Percentiles rank a stretch among this genome's conserved stretches.
Evolutionary conservation across 92 coral and sea anemone species (phyloP).

Genomic region (Montipora capitata): DNA sequence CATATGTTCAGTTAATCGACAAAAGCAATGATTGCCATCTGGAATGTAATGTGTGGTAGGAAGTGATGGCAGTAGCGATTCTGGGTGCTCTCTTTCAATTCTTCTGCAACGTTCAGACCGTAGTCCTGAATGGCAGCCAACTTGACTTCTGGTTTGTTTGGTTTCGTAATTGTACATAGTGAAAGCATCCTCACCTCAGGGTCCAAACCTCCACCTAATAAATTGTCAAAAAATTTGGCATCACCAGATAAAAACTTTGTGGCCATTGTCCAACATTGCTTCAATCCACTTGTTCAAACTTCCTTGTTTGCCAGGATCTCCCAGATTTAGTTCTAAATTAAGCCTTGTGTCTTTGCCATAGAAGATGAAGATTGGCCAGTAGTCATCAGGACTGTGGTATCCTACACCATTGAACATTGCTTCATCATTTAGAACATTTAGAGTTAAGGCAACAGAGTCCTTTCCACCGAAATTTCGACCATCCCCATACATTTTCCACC

Average conservation of each 20-base stretch:
- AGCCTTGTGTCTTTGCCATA: slow-evolving; percentile 58
- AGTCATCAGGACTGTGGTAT: slow-evolving; percentile 72
- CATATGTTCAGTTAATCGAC: no score
- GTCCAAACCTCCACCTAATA: slow-evolving; percentile 56
- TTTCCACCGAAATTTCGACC: slow-evolving; percentile 67
- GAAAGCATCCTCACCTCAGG: slow-evolving; percentile 47
- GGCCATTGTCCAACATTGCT: slow-evolving; percentile 28
- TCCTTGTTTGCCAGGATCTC: slow-evolving; percentile 33
- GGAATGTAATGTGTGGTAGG: slow-evolving; percentile 34
- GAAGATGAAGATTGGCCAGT: slow-evolving; percentile 65
- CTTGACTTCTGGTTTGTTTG: slow-evolving; percentile 31
- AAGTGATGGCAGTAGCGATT: slow-evolving; percentile 41
- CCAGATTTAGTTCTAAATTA: slow-evolving; percentile 58
- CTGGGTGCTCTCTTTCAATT: slow-evolving; percentile 61
- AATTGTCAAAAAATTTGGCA: slow-evolving; percentile 49
- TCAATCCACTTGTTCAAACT: slow-evolving; percentile 46
- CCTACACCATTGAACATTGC: slow-evolving; percentile 23
- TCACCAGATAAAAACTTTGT: slow-evolving; percentile 51
- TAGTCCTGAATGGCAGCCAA: slow-evolving; percentile 45
- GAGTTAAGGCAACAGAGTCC: slow-evolving; percentile 40
- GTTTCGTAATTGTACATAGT: slow-evolving; percentile 68
- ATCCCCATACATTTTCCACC: slow-evolving; percentile 76
- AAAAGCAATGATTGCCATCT: slow-evolving; percentile 22
- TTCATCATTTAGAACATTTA: slow-evolving; percentile 15
- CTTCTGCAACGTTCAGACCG: slow-evolving; percentile 47